A percentile compares a stretch with the other conserved stretches of the same genome.
phyloP scores from a whole-genome alignment of 1,140 invertebrate species.

The Panagrolaimus sp. region DNA sequence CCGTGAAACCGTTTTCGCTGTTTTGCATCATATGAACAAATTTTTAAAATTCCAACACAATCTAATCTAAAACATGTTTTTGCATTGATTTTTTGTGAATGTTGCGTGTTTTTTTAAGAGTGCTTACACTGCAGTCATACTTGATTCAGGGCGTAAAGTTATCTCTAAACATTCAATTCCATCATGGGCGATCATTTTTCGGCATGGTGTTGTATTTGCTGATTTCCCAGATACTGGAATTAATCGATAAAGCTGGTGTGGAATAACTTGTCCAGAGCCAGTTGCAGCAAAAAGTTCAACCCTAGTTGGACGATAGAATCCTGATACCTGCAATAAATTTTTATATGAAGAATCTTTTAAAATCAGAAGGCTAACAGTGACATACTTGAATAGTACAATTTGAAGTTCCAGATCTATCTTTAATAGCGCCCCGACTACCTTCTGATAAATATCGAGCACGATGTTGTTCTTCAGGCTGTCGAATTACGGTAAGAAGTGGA shows the following conservation, averaged over 20 bases:
- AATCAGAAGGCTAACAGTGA: too few relatives aligned
- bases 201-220: slow-evolving; percentile 73
- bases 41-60: slow-evolving; percentile 71
- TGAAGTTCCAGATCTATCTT: slow-evolving; percentile 83
- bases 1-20: slow-evolving; percentile 64
- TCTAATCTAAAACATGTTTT: slow-evolving; percentile 60
- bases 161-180: slow-evolving; percentile 89
- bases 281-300: slow-evolving; percentile 88
- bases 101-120: neutral
- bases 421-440: slow-evolving; percentile 86
- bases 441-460: slow-evolving; percentile 88
- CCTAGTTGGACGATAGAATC: slow-evolving; percentile 75
- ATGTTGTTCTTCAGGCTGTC: slow-evolving; percentile 87
- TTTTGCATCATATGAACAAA: slow-evolving; percentile 90
- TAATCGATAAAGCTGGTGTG: slow-evolving; percentile 66
- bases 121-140: slow-evolving; percentile 74
- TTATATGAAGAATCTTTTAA: too few relatives aligned
- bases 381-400: slow-evolving; percentile 76
- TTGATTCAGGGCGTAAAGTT: slow-evolving; percentile 76
- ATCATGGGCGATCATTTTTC: slow-evolving; percentile 74
- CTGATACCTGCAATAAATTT: slow-evolving; percentile 70
- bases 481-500: neutral
- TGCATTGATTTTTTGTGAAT: too few relatives aligned
- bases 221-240: slow-evolving; percentile 91
- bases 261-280: slow-evolving; percentile 65